Base-by-base conservation (phyloP, 1,140 invertebrate genomes). In the Schlechtendalia chinensis region DNA sequence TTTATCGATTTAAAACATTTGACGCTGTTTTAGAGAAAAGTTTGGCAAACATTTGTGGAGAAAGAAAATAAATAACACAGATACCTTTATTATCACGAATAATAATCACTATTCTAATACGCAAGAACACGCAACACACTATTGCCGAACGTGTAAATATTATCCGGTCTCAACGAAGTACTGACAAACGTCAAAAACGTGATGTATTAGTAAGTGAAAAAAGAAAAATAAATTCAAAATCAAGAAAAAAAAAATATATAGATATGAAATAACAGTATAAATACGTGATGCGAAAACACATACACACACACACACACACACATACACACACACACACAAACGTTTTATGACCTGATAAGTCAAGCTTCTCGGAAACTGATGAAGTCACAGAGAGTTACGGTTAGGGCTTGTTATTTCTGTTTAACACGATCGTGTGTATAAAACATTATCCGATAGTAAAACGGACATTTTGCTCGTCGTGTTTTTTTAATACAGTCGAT, bases 21-120 rank as follows among this genome's bases (percentile, higher is more conserved):
- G 8, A 39, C 32, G 32, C 8, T 39, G 8, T 39, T 39, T 39
- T 39, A 8, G 3, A 8, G 3, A 63, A 63, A 63, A 63, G 61
- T 63, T 63, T 63, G 61, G 27, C 29, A 63, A 63, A 63, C 29
- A 63, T 63, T 32, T 63, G 19, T 27, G 29, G 6, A 63, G 27
- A 63, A 29, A 63, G 17, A 32, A 32, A 16, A n/a, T n/a, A n/a
- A n/a, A n/a, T n/a, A n/a, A n/a, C n/a, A n/a, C n/a, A n/a, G n/a
- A n/a, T n/a, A n/a, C n/a, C n/a, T n/a, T 19, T 63, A 32, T 19
- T 32, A 63, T 32, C 29, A 19, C 17, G 29, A 63, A 32, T 29
- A 63, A 63, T 67, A 67, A 67, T 29, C 63, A 67, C n/a, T n/a
- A 17, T 67, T 39, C 19, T 39, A 67, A 67, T 39, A 17, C 32